phyloP scores from a whole-genome alignment of 2,888 invertebrate genomes.

The Lasioglossum malachurum region DNA sequence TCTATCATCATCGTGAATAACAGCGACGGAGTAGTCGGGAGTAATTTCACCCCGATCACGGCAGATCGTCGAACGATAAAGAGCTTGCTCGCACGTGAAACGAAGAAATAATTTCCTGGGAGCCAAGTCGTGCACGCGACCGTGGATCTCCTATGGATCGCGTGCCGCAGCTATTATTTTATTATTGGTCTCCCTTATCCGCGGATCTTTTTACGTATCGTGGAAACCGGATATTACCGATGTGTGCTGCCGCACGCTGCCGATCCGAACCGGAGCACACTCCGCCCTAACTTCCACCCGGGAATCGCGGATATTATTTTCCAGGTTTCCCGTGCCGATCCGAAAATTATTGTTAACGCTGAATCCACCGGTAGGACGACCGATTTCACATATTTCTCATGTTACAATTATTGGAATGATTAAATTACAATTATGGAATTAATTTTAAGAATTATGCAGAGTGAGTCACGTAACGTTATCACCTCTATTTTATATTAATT shows the following conservation, averaged over 20 bases:
- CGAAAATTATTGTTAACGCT: no score
- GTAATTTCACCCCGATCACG: slow-evolving; percentile 41
- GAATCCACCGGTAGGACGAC: no score
- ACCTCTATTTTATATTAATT: no score
- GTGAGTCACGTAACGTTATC: no score
- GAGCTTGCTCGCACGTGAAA: slow-evolving; percentile 52
- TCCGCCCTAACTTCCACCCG: background rate
- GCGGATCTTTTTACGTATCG: slow-evolving; percentile 61
- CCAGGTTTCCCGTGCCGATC: background rate
- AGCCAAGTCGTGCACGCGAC: slow-evolving; percentile 55
- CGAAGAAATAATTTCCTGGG: slow-evolving; percentile 64
- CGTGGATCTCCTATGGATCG: slow-evolving; percentile 54
- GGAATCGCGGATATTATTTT: background rate
- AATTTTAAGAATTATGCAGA: no score
- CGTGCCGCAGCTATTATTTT: slow-evolving; percentile 69
- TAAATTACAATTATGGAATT: no score
- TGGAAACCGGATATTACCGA: slow-evolving; percentile 66
- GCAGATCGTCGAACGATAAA: slow-evolving; percentile 52
- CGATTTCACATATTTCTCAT: no score
- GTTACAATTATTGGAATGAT: no score
- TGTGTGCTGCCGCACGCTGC: slow-evolving; percentile 48
- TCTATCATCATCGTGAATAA: slow-evolving; percentile 45
- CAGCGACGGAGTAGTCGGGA: slow-evolving; percentile 1
- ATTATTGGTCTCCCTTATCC: slow-evolving; percentile 68
- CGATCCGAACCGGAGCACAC: slow-evolving; percentile 51